A percentile compares a stretch with the other conserved stretches of the same genome.
These are phyloP conservation scores for Drosophila pseudoananassae DNA, from an alignment of 1,140 invertebrate species.

Conservation along the genomic window DNA sequence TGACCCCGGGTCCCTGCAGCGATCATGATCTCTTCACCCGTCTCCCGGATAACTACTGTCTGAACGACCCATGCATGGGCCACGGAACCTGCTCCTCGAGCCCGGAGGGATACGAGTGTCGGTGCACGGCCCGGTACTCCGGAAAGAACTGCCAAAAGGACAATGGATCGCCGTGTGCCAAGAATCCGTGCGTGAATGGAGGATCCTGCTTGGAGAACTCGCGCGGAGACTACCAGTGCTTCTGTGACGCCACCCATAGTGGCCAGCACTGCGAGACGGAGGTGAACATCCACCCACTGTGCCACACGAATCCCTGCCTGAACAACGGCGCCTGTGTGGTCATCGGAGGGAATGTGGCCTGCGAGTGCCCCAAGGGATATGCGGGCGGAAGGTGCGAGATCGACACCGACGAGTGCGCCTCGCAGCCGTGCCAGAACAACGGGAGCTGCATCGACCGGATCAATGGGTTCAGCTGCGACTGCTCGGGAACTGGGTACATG, in stretches of 20 bases:
- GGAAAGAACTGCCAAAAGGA: constrained; percentile 94
- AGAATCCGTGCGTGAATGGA: constrained; percentile 90
- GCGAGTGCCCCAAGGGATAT: constrained; percentile 88
- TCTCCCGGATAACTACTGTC: constrained; percentile 88
- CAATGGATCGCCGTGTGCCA: constrained; percentile 89
- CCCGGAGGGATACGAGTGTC: constrained; percentile 90
- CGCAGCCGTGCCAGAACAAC: constrained; percentile 92
- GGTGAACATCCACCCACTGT: constrained; percentile 88
- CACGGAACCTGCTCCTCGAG: constrained; percentile 91
- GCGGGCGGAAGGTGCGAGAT: constrained; percentile 88
- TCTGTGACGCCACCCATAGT: constrained; percentile 90
- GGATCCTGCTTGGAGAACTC: constrained; percentile 90
- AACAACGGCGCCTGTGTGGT: constrained; percentile 90
- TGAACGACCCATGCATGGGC: constrained; percentile 91
- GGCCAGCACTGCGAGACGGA: constrained; percentile 91
- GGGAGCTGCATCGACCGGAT: constrained; percentile 91
- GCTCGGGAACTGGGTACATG: constrained; percentile 90
- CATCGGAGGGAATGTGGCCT: constrained; percentile 86
- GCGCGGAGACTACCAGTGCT: constrained; percentile 90
- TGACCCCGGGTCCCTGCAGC: constrained; percentile 88
- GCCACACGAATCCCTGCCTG: constrained; percentile 89
- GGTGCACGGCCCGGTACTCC: constrained; percentile 90
- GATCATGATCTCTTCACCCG: constrained; percentile 85
- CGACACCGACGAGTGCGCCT: constrained; percentile 89
- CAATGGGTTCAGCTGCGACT: constrained; percentile 92